Percentiles rank a stretch among this genome's conserved stretches.
phyloP scores from a whole-genome alignment of 2,888 invertebrate species.

The Noctuana brunneofusca region DNA sequence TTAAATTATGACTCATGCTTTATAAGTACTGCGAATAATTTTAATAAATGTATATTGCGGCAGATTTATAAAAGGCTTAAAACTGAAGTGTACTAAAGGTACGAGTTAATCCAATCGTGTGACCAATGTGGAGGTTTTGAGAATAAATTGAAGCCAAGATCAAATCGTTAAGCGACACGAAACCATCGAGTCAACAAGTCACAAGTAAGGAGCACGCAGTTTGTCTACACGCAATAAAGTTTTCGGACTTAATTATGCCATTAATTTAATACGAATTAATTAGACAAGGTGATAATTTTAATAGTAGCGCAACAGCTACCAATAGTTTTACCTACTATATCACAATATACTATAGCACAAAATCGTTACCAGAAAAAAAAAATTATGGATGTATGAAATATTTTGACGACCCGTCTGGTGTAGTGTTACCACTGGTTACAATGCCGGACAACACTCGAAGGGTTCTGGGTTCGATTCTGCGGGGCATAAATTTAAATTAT shows the following conservation, averaged over 20 bases:
- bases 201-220: slow-evolving; percentile 26
- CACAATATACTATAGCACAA: too few species aligned
- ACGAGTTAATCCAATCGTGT: background rate
- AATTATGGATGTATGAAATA: too few species aligned
- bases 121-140: slow-evolving; percentile 3
- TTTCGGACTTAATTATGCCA: slow-evolving; percentile 13
- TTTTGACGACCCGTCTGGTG: too few species aligned
- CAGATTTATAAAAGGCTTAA: background rate
- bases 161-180: slow-evolving; percentile 22
- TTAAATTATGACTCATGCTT: too few species aligned
- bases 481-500: too few species aligned
- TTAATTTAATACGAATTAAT: slow-evolving; percentile 19
- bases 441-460: too few species aligned
- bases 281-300: background rate
- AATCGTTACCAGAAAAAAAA: too few species aligned
- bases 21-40: background rate
- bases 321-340: too few species aligned
- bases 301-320: background rate
- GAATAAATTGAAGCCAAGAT: slow-evolving; percentile 22
- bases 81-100: background rate
- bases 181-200: slow-evolving; percentile 27
- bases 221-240: slow-evolving; percentile 30
- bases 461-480: too few species aligned
- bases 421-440: too few species aligned
- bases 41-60: background rate